A percentile compares a stretch with the other conserved stretches of the same genome.
phyloP scores from a whole-genome alignment of 2,888 invertebrate species.

The Dynastes maya region DNA sequence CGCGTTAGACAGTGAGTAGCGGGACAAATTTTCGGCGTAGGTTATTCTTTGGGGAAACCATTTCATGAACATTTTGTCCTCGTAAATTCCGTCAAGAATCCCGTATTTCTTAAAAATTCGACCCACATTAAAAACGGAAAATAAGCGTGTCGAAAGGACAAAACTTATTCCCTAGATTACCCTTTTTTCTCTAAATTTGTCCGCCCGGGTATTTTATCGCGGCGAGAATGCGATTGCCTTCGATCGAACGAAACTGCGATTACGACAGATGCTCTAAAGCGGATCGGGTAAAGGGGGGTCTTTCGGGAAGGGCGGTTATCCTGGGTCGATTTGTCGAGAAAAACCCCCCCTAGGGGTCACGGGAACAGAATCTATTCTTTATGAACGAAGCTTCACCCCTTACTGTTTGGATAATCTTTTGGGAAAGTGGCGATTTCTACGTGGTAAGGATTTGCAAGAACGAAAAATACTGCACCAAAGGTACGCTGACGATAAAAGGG shows the following conservation, averaged over 20 bases:
- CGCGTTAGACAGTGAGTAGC: slow-evolving; percentile 7
- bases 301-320: slow-evolving; percentile 9
- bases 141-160: background rate
- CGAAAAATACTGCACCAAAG: slow-evolving; percentile 4
- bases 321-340: slow-evolving; percentile 21
- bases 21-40: background rate
- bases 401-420: slow-evolving; percentile 30
- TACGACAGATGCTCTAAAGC: slow-evolving; percentile 7
- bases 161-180: background rate
- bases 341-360: too few species aligned
- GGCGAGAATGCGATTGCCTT: slow-evolving; percentile 7
- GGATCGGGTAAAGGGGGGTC: slow-evolving; percentile 11
- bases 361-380: slow-evolving; percentile 4
- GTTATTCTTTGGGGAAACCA: too few species aligned
- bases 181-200: slow-evolving; percentile 26
- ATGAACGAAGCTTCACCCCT: background rate
- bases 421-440: slow-evolving; percentile 3
- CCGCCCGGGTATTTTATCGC: slow-evolving; percentile 25
- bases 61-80: slow-evolving; percentile 15
- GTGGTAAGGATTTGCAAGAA: slow-evolving; percentile 5
- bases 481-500: background rate
- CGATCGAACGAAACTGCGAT: background rate
- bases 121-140: background rate
- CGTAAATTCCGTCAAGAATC: background rate
- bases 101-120: slow-evolving; percentile 18